Evolutionary conservation across 2,797 vertebrate species (phyloP), one percentile per base, ranked within the genome.

Genomic region (Melanotaenia nigrans): DNA sequence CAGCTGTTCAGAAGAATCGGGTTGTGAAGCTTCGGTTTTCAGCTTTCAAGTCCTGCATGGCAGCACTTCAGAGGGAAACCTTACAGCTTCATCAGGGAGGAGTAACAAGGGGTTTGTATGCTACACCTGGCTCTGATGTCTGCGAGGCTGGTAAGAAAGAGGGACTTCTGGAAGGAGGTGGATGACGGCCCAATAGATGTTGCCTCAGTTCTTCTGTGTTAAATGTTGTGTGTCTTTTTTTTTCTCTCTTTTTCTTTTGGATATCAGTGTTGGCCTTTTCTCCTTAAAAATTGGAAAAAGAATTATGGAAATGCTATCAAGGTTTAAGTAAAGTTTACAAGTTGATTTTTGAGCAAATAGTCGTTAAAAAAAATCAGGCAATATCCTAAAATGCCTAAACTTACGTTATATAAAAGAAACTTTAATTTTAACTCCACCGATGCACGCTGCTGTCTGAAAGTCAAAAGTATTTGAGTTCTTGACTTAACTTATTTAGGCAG

Each of bases 21-120:
- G 55, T 47, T 28, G 22, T 8, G 12, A 24, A 35, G n/a, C 47
- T 51, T 10, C 47, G 7, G 47, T 22, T 51, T 51, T 51, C n/a
- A 45, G 42, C 42, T 20, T 20, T 20, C 42, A 20, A 20, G 2
- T 61, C n/a, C 53, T 14, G 9, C 1, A 0, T 0, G n/a, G 25
- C 6, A 63, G 61, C 35, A 35, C 68, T 3, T 56, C 57, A 6
- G 71, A 38, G 57, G 64, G 22, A 58, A 73, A 58, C 28, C n/a
- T 51, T 12, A 49, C 63, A 28, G 54, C 65, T 51, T 67, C 72
- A 45, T 65, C 65, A 4, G 12, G 58, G 70, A 38, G 83, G 73
- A 82, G 68, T 70, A 85, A 70, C 64, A 47, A 84, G 86, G 90
- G 94, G 94, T 95, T 95, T 95, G 95, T 95, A 95, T 93, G 80